These are phyloP conservation scores for Puntigrus tetrazona DNA, from an alignment of 2,113 vertebrate species.

Conservation along the genomic window DNA sequence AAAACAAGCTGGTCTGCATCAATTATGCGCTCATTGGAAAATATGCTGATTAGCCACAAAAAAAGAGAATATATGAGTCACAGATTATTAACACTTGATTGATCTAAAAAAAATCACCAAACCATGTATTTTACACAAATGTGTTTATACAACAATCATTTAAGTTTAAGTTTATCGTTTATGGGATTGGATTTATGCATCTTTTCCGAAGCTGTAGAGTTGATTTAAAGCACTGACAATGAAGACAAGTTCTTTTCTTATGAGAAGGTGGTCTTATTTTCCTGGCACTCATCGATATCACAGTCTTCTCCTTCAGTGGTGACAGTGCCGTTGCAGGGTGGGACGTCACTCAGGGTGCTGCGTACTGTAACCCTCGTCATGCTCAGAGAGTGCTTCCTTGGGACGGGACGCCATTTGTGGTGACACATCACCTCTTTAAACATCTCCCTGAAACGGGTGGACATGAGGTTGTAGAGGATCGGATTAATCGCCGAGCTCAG, in stretches of 20 bases:
- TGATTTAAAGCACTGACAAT: not conserved
- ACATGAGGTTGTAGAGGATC: constrained; percentile 89
- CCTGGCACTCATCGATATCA: constrained; percentile 50
- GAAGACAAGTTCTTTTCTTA: constrained; percentile 35
- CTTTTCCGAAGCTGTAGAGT: not conserved
- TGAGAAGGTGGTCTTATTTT: constrained; percentile 53
- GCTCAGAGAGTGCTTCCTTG: constrained; percentile 72
- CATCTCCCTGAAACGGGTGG: constrained; percentile 90
- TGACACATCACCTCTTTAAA: constrained; percentile 87
- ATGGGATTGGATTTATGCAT: not conserved
- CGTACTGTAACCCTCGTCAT: constrained; percentile 78
- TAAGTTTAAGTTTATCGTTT: not conserved
- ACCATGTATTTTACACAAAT: not conserved
- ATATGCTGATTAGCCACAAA: not conserved
- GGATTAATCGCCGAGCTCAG: constrained; percentile 89
- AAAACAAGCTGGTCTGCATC: not conserved
- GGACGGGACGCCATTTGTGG: not conserved
- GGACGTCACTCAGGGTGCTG: constrained; percentile 80
- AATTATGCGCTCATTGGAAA: not conserved
- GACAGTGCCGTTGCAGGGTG: constrained; percentile 62
- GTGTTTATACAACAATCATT: not conserved
- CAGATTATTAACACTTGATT: not conserved
- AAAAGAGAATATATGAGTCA: not conserved
- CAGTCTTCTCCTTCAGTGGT: constrained; percentile 59
- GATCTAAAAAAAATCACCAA: not conserved